phyloP scores from a whole-genome alignment of 2,113 vertebrate species.

The Aphyosemion australe region DNA sequence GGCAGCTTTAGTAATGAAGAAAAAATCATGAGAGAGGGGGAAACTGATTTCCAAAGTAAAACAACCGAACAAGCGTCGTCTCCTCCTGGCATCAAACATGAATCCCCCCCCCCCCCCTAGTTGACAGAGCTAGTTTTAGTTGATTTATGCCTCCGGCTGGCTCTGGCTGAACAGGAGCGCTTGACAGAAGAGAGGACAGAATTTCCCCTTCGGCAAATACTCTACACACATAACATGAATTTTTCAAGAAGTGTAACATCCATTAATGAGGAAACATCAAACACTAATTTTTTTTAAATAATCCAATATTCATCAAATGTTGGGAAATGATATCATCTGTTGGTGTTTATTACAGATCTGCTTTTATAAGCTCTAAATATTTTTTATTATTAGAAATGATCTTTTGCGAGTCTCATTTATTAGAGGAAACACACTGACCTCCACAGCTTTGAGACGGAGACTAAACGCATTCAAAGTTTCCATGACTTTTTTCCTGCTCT shows the following conservation, averaged over 20 bases:
- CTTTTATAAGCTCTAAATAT: too few species aligned
- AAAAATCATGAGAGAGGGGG: too few species aligned
- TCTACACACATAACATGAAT: background rate
- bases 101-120: background rate
- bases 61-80: background rate
- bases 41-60: background rate
- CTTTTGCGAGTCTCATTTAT: conserved; percentile 3
- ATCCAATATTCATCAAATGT: conserved; percentile 12
- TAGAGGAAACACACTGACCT: background rate
- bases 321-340: background rate
- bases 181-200: background rate
- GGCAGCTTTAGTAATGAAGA: too few species aligned
- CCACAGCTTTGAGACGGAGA: background rate
- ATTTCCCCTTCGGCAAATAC: background rate
- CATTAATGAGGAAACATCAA: background rate
- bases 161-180: background rate
- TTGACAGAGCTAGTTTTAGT: background rate
- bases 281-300: background rate
- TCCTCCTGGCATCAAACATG: background rate
- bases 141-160: background rate
- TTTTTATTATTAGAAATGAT: background rate
- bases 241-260: background rate
- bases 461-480: background rate
- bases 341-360: background rate
- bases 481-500: too few species aligned